Conservation (phyloP, 2,797 vertebrate genomes). For the Coregonus ussuriensis region DNA sequence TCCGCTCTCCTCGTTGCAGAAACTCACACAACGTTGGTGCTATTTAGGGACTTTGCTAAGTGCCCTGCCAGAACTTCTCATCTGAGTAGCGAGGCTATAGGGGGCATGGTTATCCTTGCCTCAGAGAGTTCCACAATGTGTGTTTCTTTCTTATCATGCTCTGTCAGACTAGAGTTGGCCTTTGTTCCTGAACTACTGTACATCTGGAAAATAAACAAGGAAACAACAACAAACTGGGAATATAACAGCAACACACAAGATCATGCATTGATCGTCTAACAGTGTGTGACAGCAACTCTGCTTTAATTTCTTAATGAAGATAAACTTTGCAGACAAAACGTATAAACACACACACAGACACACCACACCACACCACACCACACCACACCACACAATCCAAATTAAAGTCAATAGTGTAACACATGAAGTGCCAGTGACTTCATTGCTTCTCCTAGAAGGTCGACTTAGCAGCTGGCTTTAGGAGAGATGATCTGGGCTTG, state of each 20-base stretch:
- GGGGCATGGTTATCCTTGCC: neutral
- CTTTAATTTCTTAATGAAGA: neutral
- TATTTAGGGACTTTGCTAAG: neutral
- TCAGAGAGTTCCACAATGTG: neutral
- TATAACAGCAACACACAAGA: neutral
- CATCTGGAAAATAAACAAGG: neutral
- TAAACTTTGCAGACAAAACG: neutral
- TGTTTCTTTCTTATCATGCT: neutral
- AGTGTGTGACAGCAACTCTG: neutral
- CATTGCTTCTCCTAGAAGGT: constrained; percentile 39
- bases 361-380: too few species aligned
- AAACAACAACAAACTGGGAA: neutral
- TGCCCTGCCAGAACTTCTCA: neutral
- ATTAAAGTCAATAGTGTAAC: constrained; percentile 40
- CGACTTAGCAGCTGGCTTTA: constrained; percentile 24
- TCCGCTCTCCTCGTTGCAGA: neutral
- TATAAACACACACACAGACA: too few species aligned
- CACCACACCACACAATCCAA: constrained; percentile 4
- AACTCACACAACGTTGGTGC: too few species aligned
- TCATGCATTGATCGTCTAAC: too few species aligned
- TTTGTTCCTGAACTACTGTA: neutral
- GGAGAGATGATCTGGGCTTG: constrained; percentile 57
- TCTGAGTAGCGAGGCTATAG: neutral
- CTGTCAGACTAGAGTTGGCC: too few species aligned
- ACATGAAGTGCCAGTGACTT: constrained; percentile 36